Base-by-base conservation (phyloP, 2,797 vertebrate genomes). In the Balearica regulorum region DNA sequence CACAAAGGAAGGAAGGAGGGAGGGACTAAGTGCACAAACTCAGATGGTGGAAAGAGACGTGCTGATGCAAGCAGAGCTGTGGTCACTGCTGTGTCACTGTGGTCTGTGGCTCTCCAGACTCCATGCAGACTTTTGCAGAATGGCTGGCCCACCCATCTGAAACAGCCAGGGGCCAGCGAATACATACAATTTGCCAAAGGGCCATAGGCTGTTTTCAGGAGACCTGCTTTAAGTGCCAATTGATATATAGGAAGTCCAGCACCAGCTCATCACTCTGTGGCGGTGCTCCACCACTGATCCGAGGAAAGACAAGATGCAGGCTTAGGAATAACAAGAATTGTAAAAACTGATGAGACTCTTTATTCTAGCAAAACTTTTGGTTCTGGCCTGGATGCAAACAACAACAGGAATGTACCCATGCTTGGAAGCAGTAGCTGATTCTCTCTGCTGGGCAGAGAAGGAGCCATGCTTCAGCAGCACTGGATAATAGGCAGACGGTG, bases 321-420 rank as follows among this genome's bases (percentile, higher is more conserved):
- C 29, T 95, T 78, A 78, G 26, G 18, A 95, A 60, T 43, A 72
- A 49, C 1, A 65, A 43, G 13, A 79, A 54, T 41, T 83, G 89
- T 28, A 14, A 75, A 77, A 83, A 48, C 7, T 58, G 13, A 19
- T 31, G 8, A 29, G 24, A 20, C 14, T 48, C 11, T 68, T 46
- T 7, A 48, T 37, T 65, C 14, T 26, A 64, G 25, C 12, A 93
- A 85, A 92, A 5, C 5, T 3, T 13, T 81, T 0, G 0, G 6
- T 54, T 58, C 37, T 60, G 28, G 11, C 39, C 61, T 72, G n/a
- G 7, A 12, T 71, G n/a, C 18, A 77, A 87, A 66, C 5, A 16
- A 11, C 2, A 31, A 37, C 3, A 83, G 24, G 9, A 84, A 82
- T 19, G 26, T 25, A 35, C 6, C 10, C 22, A 87, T 83, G 33